A percentile compares a stretch with the other conserved stretches of the same genome.
phyloP scores from a whole-genome alignment of 1,140 invertebrate species.

The Oscheius sp. region DNA sequence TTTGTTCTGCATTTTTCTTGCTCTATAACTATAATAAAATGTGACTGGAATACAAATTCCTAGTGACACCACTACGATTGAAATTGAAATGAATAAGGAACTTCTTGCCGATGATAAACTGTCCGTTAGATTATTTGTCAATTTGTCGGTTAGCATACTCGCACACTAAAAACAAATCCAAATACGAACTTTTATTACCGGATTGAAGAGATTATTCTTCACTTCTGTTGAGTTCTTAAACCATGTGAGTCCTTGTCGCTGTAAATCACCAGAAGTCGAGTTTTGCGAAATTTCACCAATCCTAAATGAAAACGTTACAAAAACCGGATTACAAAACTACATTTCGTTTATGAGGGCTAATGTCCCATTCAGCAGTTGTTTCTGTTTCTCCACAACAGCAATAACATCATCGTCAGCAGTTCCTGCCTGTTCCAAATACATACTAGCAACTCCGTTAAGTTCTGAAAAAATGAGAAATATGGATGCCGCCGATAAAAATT shows the following conservation, averaged over 20 bases:
- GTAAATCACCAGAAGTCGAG: background rate
- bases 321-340: background rate
- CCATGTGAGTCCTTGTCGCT: background rate
- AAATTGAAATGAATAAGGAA: background rate
- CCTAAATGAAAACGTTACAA: background rate
- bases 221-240: background rate
- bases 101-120: background rate
- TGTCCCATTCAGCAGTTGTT: background rate
- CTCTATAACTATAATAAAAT: background rate
- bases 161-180: background rate
- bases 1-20: background rate
- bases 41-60: background rate
- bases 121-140: background rate
- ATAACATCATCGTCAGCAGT: background rate
- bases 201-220: background rate
- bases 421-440: background rate
- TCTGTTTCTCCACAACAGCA: background rate
- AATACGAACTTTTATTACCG: background rate
- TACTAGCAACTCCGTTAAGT: background rate
- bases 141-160: background rate
- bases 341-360: too few species aligned
- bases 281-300: background rate
- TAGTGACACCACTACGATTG: background rate
- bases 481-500: too few species aligned
- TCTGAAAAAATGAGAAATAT: too few species aligned